These are phyloP conservation scores for Hypselothyrea guttata DNA, from an alignment of 2,888 invertebrate genomes.

Conservation along the genomic window DNA sequence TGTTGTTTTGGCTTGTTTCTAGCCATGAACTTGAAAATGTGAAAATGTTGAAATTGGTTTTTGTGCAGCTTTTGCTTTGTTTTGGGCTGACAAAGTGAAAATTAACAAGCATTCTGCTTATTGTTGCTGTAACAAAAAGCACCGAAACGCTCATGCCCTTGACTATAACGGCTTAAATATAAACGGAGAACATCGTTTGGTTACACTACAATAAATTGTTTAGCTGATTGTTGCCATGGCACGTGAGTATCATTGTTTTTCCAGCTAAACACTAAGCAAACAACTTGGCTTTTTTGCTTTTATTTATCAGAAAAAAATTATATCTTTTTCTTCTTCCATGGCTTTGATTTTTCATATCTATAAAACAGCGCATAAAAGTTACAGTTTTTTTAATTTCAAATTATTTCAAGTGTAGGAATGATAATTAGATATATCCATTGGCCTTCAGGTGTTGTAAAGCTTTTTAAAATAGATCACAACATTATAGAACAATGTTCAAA, in stretches of 20 bases:
- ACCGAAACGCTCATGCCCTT: conserved; percentile 42
- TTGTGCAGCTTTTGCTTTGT: conserved; percentile 29
- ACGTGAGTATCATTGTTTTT: conserved; percentile 6
- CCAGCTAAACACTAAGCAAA: too few relatives aligned
- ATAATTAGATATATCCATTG: too few relatives aligned
- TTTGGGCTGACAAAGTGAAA: conserved; percentile 66
- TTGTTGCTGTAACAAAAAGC: conserved; percentile 20
- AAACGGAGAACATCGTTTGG: conserved; percentile 20
- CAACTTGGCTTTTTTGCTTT: too few relatives aligned
- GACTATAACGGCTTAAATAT: conserved; percentile 21
- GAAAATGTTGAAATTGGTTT: conserved; percentile 55
- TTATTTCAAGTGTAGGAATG: too few relatives aligned
- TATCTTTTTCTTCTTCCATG: too few relatives aligned
- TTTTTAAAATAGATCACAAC: too few relatives aligned
- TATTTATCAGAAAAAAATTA: too few relatives aligned
- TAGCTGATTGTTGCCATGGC: conserved; percentile 46
- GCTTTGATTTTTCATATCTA: too few relatives aligned
- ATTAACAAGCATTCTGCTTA: conserved; percentile 60
- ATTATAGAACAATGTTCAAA: too few relatives aligned
- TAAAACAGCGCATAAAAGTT: too few relatives aligned
- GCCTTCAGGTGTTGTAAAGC: too few relatives aligned
- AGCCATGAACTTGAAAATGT: conserved; percentile 74
- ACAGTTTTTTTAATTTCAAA: too few relatives aligned
- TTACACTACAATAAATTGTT: conserved; percentile 30
- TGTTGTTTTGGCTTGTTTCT: conserved; percentile 34